Conservation (phyloP, 2,888 invertebrate species). For the Sinopyrophorus schimmeli region DNA sequence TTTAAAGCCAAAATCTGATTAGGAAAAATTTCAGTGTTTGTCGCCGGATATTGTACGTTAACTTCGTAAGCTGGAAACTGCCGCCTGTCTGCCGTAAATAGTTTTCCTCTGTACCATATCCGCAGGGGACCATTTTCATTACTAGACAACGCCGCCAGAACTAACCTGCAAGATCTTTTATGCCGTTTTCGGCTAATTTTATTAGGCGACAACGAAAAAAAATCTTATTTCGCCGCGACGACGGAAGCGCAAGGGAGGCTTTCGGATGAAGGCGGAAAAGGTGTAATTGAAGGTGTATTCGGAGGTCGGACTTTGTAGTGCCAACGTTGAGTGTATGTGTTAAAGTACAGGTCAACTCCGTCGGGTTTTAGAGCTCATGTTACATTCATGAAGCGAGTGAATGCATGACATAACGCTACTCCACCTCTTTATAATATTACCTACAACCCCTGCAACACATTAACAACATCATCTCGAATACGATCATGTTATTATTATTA, state of each 20-base stretch:
- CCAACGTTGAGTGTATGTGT: conserved; percentile 22
- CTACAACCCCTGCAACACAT: conserved; percentile 23
- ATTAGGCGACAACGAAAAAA: too few relatives aligned
- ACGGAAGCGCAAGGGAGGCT: conserved; percentile 1
- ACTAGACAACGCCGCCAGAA: conserved; percentile 14
- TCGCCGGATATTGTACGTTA: conserved; percentile 53
- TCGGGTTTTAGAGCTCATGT: conserved; percentile 33
- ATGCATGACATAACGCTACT: conserved; percentile 28
- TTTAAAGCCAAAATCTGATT: conserved; percentile 47
- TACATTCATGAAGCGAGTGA: conserved; percentile 34
- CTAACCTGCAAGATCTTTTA: conserved; percentile 8
- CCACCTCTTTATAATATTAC: conserved; percentile 28
- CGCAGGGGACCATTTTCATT: conserved; percentile 19
- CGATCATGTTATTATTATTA: conserved; percentile 24
- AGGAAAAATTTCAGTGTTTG: conserved; percentile 53
- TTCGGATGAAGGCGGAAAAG: too few relatives aligned
- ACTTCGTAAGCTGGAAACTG: conserved; percentile 42
- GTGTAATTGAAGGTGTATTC: too few relatives aligned
- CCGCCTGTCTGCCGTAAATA: conserved; percentile 19
- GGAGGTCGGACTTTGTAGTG: too few relatives aligned
- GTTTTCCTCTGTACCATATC: conserved; percentile 20
- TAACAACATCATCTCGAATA: conserved; percentile 25
- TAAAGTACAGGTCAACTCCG: conserved; percentile 29
- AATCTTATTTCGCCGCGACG: background rate
- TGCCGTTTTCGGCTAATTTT: background rate